Conservation (phyloP, 2,888 invertebrate species). For the Nasonovia ribisnigri region DNA sequence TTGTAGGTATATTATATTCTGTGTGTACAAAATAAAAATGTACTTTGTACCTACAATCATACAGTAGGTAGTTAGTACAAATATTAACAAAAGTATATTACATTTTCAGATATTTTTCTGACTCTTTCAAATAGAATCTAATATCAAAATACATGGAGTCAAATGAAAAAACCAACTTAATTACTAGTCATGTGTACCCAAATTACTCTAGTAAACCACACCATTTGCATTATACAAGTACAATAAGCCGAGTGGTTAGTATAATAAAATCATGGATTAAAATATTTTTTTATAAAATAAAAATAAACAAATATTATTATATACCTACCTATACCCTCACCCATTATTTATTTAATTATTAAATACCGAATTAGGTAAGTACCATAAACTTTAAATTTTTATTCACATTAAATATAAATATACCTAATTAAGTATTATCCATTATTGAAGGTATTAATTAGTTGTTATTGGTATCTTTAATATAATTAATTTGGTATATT, state of each 20-base stretch:
- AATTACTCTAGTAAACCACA: constrained; percentile 33
- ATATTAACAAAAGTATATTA: not conserved
- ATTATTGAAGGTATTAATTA: not conserved
- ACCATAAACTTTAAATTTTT: not conserved
- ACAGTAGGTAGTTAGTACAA: not conserved
- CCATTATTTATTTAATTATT: not conserved
- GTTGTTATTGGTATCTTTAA: not conserved
- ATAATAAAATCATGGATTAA: not conserved
- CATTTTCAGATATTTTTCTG: constrained; percentile 16
- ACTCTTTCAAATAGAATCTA: not conserved
- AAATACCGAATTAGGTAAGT: not conserved
- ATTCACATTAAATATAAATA: not conserved
- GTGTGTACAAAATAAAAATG: too few species aligned
- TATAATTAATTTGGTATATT: not conserved
- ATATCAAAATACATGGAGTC: constrained; percentile 47
- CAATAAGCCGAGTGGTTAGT: constrained; percentile 59
- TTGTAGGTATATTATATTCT: too few species aligned
- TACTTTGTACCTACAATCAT: not conserved
- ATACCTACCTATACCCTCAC: not conserved
- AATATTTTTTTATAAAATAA: not conserved
- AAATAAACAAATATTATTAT: not conserved
- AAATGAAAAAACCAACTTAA: constrained; percentile 37
- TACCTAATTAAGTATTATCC: too few species aligned
- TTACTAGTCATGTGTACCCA: constrained; percentile 1
- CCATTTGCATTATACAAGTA: constrained; percentile 9